A percentile compares a stretch with the other conserved stretches of the same genome.
Conservation (phyloP, 1,140 invertebrate genomes). For the Drosophila fuyamai region DNA sequence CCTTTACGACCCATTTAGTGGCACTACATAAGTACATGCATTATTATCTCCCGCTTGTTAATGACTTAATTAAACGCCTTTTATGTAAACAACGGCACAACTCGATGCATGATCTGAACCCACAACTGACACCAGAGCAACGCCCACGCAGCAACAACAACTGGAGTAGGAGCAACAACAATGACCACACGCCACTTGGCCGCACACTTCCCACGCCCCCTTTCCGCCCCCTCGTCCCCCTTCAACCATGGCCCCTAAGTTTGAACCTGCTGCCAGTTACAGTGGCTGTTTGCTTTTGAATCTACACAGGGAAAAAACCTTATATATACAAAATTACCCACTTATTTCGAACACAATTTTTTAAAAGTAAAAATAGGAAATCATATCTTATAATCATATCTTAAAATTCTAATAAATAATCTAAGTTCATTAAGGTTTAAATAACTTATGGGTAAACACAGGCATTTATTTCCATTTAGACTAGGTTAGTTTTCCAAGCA, state of each 20-base stretch:
- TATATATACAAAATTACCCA: no score
- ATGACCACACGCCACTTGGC: conserved; percentile 45
- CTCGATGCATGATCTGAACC: conserved; percentile 64
- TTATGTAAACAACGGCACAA: conserved; percentile 57
- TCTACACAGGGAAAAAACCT: not conserved
- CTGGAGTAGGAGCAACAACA: conserved; percentile 25
- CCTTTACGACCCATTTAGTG: conserved; percentile 2
- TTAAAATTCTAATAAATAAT: no score
- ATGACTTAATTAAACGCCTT: conserved; percentile 76
- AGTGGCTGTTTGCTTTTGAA: conserved; percentile 19
- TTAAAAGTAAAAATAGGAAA: no score
- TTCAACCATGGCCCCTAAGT: conserved; percentile 46
- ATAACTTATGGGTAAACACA: no score
- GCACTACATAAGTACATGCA: conserved; percentile 13
- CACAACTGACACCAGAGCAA: conserved; percentile 46
- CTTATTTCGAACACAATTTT: no score
- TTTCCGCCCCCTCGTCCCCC: conserved; percentile 6
- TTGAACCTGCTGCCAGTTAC: conserved; percentile 58
- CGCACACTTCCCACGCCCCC: conserved; percentile 52
- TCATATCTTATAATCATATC: no score
- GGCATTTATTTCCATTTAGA: no score
- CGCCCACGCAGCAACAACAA: conserved; percentile 61
- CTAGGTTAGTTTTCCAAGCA: no score
- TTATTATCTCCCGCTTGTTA: conserved; percentile 56
- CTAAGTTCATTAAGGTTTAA: no score